Base-by-base conservation (phyloP, 2,113 vertebrate genomes). In the Xenus cinereus region DNA sequence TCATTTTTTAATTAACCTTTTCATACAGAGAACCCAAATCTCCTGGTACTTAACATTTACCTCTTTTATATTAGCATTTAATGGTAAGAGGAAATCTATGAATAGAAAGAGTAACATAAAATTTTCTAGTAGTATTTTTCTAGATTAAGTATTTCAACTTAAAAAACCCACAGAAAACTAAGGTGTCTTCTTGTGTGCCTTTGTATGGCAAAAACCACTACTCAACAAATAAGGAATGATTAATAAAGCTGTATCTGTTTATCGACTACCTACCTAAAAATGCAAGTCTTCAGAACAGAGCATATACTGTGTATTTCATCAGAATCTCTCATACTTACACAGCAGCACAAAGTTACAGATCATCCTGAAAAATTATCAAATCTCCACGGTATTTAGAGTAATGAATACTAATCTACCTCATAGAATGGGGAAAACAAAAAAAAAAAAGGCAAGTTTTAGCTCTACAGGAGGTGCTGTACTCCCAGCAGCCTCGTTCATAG, bases 1-100 rank as follows among this genome's bases (percentile, higher is more conserved):
- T 75, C 79, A 68, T 50, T 77, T 94, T 84, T 94, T 79, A 85
- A 87, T 72, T 85, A 93, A 89, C 28, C 26, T 93, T 91, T 82
- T 79, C 78, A 69, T 9, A 79, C 0, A 64, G 14, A 87, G 50
- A 87, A 73, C 11, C 33, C n/a, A 88, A 75, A 69, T 53, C 53
- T 69, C 35, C 66, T 23, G 30, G 79, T 56, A 75, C 32, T 72
- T 92, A 85, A 85, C 0, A 3, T 68, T 69, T 30, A 83, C 30
- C 46, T 77, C n/a, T 84, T 78, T 75, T 62, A 74, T 39, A 84
- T 53, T 45, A 81, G 21, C 53, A 27, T 37, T 68, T 33, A 41
- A 7, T 50, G 17, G 27, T 37, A 92, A 93, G 22, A 87, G 23
- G n/a, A 86, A 92, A 67, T 4, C 3, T 77, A 37, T 15, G 13